Percentiles rank a stretch among this genome's conserved stretches.
Conservation (phyloP, 2,888 invertebrate species). For the Diloba caeruleocephala region DNA sequence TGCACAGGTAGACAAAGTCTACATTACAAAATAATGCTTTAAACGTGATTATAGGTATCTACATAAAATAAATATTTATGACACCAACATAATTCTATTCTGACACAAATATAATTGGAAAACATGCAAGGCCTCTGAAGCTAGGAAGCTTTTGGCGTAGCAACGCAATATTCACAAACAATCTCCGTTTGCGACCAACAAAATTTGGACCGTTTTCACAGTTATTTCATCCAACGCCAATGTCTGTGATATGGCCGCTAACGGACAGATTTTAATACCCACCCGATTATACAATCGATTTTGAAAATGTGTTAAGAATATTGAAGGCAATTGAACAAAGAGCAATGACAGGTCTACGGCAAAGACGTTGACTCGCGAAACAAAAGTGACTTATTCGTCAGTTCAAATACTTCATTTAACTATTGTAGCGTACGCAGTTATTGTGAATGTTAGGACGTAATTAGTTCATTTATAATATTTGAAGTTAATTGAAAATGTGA, state of each 20-base stretch:
- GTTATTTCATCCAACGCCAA: conserved; percentile 34
- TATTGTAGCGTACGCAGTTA: neutral
- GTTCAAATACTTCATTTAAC: conserved; percentile 1
- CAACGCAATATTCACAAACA: conserved; percentile 68
- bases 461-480: too few species aligned
- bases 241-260: conserved; percentile 46
- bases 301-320: conserved; percentile 22
- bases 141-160: conserved; percentile 75
- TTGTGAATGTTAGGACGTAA: too few species aligned
- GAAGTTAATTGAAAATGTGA: too few species aligned
- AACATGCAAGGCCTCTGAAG: conserved; percentile 81
- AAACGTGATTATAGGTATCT: conserved; percentile 35
- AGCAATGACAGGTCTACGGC: neutral
- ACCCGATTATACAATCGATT: conserved; percentile 48
- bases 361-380: neutral
- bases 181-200: conserved; percentile 50
- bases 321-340: conserved; percentile 2
- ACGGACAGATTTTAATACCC: conserved; percentile 23
- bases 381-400: neutral
- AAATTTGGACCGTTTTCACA: conserved; percentile 17
- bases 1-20: conserved; percentile 23
- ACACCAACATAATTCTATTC: conserved; percentile 59
- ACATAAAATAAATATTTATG: conserved; percentile 46
- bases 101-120: conserved; percentile 65
- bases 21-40: neutral